Base-by-base conservation (phyloP, 1,140 invertebrate genomes). In the Zaprionus gabonicus region DNA sequence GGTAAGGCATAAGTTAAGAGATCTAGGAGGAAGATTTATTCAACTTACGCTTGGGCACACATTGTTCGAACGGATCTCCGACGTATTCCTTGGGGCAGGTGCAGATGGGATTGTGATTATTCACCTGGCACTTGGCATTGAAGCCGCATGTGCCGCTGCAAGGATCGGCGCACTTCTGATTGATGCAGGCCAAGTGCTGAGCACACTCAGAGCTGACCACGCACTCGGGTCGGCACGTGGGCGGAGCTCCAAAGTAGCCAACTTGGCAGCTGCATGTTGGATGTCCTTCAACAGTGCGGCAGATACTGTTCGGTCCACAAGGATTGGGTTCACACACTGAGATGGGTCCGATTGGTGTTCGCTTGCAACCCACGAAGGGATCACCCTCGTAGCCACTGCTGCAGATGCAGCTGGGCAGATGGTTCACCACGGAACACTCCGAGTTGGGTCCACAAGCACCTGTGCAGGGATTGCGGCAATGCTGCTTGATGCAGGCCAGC, bases 41-140 rank as follows among this genome's bases (percentile, higher is more conserved):
- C 4, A 27, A 94, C 94, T 95, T 94, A 96, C 96, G 94, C 94
- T 95, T 95, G 83, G 94, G 94, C 23, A 93, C 92, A 85, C 97
- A 98, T 82, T 95, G 94, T 4, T 96, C 94, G 81, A 97, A 97
- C 27, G 97, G 97, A 95, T 98, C 96, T n/a, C 97, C 97, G 2
- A 95, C 94, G 62, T 94, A 95, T 17, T 95, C 94, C 38, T 95
- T 94, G 60, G 96, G 95, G 91, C 97, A 98, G 63, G 95, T 96
- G 77, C 97, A 98, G 57, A 97, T 96, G 0, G 97, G 96, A 91
- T 97, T 97, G 86, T 98, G 97, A 82, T 97, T 96, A 60, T 96
- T 94, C 1, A 97, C 96, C 81, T 96, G 95, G 73, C 97, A 98
- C 38, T 95, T 93, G 34, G 97, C 96, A 80, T 96, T 95, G 13